phyloP scores from a whole-genome alignment of 2,113 vertebrate species.

The Glaucidium brasilianum region DNA sequence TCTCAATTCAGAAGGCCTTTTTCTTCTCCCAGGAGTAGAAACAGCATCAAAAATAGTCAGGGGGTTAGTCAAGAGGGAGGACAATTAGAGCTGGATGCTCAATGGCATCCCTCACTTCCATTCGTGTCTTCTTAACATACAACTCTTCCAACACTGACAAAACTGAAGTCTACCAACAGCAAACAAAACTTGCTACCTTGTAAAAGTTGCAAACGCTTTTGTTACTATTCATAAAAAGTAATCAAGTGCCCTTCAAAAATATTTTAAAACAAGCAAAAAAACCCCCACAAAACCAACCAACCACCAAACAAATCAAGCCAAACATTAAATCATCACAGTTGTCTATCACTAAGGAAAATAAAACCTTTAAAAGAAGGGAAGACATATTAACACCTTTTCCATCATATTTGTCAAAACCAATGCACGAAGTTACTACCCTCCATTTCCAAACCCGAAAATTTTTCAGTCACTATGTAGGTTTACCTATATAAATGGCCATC shows the following conservation, averaged over 20 bases:
- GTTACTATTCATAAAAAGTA: not conserved
- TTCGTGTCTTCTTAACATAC: rapidly evolving
- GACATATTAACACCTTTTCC: not conserved
- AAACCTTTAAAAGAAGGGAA: not conserved
- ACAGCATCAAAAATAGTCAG: not conserved
- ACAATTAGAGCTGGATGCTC: not conserved
- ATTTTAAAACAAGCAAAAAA: not conserved
- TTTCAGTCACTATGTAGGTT: not conserved
- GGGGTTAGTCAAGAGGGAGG: rapidly evolving
- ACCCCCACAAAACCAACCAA: no score
- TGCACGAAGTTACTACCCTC: not conserved
- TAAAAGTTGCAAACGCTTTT: not conserved
- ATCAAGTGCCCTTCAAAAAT: not conserved
- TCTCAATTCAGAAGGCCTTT: not conserved
- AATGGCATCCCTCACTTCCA: not conserved
- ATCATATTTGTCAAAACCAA: not conserved
- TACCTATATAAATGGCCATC: constrained; percentile 84
- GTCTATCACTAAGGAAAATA: not conserved
- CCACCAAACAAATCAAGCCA: not conserved
- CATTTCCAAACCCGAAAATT: rapidly evolving
- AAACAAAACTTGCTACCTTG: not conserved
- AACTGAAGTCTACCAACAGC: not conserved
- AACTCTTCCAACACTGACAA: not conserved
- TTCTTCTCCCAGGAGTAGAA: not conserved
- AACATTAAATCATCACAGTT: not conserved